Evolutionary conservation across 2,888 invertebrate genomes (phyloP), one percentile per base, ranked within the genome.

Genomic region (Zaprionus lineosus): DNA sequence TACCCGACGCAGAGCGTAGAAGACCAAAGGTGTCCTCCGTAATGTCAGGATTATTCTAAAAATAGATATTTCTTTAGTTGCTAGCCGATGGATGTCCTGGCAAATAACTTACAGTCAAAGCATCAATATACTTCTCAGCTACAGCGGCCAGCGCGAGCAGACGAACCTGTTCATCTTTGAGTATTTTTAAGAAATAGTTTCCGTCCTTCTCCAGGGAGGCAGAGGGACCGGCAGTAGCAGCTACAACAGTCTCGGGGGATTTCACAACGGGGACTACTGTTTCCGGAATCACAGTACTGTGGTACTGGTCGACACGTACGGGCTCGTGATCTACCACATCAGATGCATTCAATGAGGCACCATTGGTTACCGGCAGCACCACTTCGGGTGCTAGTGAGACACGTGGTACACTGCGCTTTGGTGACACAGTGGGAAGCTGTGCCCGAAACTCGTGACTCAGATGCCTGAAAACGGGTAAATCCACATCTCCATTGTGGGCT

Each of bases 1-100:
- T 98, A 11, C 98, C 98, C 3, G 97, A 93, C 0, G 97, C 96
- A 0, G 97, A 94, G 51, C 97, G 92, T 26, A 98, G 91, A 79
- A 95, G 92, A 0, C 98, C 98, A 56, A 94, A 91, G 0, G 94
- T 93, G 88, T 97, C 97, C 85, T 97, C 97, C 2, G 93, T 91
- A 43, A 94, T 89, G 57, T 91, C 91, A n/a, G 90, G 89, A 59
- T 88, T 88, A 26, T 89, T 88, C 87, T 88, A 58, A 6, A 74
- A 70, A 63, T n/a, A 34, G 18, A 36, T 61, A 15, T 4, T 0
- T 4, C 2, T n/a, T 36, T 28, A 52, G 18, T 7, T 18, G 11
- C 2, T 1, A 29, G 9, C 1, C 11, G 18, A 19, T 7, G 15
- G 31, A 43, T 33, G n/a, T 15, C 14, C 28, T 6, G 7, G 14